Evolutionary conservation across 1,140 invertebrate species (phyloP), one percentile per base, ranked within the genome.

Genomic region (Penaeus chinensis): DNA sequence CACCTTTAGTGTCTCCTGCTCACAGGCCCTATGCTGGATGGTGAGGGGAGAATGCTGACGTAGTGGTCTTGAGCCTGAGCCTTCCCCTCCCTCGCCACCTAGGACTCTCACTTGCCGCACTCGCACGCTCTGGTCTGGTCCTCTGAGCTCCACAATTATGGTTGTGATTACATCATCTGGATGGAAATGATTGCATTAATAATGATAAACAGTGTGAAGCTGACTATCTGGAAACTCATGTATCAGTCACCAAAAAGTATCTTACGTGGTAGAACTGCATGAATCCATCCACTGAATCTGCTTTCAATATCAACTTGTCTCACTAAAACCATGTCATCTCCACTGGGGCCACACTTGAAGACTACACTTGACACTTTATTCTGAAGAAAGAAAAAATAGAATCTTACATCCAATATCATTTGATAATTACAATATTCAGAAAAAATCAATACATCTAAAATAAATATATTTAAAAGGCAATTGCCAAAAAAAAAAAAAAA

Each of bases 1-100:
- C 0, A 99, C 97, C 91, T 96, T 94, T 18, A 99, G 92, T 0
- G 98, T 99, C 93, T 99, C 98, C 20, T 95, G 93, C 93, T 99
- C 98, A 91, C 97, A 97, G 91, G 97, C 96, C 80, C 95, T 94
- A 91, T 97, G 96, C 85, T 97, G 95, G 60, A 97, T 95, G n/a
- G 94, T 94, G 22, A 90, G 74, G 0, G 89, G 87, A n/a, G 89
- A 90, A 61, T 85, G 85, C 65, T 89, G 88, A 90, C 37, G 93
- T 37, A 89, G 42, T 65, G 81, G 77, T 74, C 69, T 27, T 62
- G 77, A 84, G 62, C 80, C 22, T 11, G 88, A 0, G 92, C 91
- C 91, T 94, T 94, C 24, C 37, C 93, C 93, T 89, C 94, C 93
- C 2, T 94, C 91, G 82, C 93, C 93, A 3, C 95, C 95, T 20